Evolutionary conservation across 2,888 invertebrate genomes (phyloP).

Genomic region (Lasius fuliginosus): DNA sequence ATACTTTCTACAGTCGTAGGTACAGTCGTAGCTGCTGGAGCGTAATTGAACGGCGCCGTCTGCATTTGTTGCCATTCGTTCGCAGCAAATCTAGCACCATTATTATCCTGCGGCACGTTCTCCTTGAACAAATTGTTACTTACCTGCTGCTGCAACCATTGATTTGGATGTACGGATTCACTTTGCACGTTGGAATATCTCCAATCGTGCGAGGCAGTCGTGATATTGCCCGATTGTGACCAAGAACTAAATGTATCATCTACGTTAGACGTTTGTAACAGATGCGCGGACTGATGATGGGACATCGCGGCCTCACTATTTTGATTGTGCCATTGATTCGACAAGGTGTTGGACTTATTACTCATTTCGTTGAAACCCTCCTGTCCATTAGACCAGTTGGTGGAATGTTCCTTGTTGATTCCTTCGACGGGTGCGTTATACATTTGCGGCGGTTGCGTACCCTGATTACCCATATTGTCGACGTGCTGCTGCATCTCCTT

Average conservation of each 20-base stretch:
- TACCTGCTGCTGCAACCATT: conserved; percentile 69
- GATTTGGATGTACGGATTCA: conserved; percentile 58
- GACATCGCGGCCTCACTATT: conserved; percentile 71
- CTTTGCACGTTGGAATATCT: conserved; percentile 57
- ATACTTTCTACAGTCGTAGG: conserved; percentile 75
- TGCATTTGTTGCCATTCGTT: conserved; percentile 63
- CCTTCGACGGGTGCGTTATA: conserved; percentile 63
- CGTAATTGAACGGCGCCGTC: conserved; percentile 61
- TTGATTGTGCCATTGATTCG: conserved; percentile 77
- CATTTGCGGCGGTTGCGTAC: conserved; percentile 65
- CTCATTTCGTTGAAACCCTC: conserved; percentile 59
- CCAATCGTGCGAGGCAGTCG: conserved; percentile 68
- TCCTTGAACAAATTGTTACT: conserved; percentile 59
- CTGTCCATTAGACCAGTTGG: conserved; percentile 70
- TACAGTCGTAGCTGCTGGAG: conserved; percentile 65
- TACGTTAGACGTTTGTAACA: conserved; percentile 55
- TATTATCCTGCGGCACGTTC: conserved; percentile 61
- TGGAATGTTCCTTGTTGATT: conserved; percentile 68
- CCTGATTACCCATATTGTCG: conserved; percentile 74
- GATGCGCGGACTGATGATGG: conserved; percentile 67
- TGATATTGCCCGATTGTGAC: conserved; percentile 67
- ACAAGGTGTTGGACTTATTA: conserved; percentile 64
- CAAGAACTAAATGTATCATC: conserved; percentile 65
- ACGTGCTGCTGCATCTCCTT: conserved; percentile 73
- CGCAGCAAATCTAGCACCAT: conserved; percentile 26